A percentile compares a stretch with the other conserved stretches of the same genome.
phyloP scores from a whole-genome alignment of 2,888 invertebrate genomes.

The Troglohyphantes excavatus region DNA sequence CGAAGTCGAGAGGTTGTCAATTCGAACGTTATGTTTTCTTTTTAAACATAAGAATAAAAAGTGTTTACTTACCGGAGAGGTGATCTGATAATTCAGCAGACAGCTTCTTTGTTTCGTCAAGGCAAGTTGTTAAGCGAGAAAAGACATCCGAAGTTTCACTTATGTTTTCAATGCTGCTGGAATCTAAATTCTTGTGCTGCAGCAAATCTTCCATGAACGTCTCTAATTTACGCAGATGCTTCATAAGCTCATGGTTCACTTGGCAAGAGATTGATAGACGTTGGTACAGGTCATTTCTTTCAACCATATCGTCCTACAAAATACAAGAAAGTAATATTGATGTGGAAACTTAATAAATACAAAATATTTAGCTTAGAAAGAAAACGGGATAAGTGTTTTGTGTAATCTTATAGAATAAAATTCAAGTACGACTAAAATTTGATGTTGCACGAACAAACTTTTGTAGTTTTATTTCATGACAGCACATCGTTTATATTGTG shows the following conservation, averaged over 20 bases:
- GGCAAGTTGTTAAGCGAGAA: slow-evolving; percentile 12
- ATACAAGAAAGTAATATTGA: neutral
- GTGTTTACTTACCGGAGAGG: slow-evolving; percentile 57
- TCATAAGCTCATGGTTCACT: slow-evolving; percentile 62
- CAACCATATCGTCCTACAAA: slow-evolving; percentile 43
- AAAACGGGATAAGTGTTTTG: neutral
- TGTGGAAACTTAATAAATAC: no score
- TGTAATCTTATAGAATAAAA: no score
- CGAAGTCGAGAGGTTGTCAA: no score
- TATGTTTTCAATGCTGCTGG: slow-evolving; percentile 39
- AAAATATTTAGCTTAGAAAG: neutral
- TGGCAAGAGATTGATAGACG: slow-evolving; percentile 37
- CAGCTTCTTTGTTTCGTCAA: slow-evolving; percentile 1
- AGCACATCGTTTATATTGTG: no score
- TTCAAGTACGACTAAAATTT: no score
- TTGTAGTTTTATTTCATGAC: no score
- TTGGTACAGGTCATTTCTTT: slow-evolving; percentile 41
- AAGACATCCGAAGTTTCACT: slow-evolving; percentile 50
- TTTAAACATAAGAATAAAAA: no score
- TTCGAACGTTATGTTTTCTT: no score
- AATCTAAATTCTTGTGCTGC: slow-evolving; percentile 43
- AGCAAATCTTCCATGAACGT: slow-evolving; percentile 63
- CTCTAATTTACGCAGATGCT: slow-evolving; percentile 51
- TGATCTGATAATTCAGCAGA: slow-evolving; percentile 55
- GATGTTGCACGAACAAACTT: no score